Conservation (phyloP, 1,140 invertebrate species). For the Diachasmimorpha longicaudata region DNA sequence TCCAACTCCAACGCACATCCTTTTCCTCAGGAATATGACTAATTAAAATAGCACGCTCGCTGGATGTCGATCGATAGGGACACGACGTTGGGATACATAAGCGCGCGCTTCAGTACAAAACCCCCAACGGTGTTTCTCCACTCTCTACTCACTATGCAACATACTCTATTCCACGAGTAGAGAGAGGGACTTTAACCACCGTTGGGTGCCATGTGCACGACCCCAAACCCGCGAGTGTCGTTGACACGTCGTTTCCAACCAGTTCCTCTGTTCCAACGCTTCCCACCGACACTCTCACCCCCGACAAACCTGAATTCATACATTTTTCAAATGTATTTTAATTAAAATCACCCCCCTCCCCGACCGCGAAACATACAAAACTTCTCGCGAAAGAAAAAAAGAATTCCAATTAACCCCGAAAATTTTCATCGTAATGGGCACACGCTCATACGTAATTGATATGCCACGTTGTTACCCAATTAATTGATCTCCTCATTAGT, state of each 20-base stretch:
- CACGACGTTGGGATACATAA: conserved; percentile 10
- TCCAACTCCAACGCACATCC: not conserved
- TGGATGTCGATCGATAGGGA: conserved; percentile 25
- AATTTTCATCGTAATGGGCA: not conserved
- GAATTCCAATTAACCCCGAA: not conserved
- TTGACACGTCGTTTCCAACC: conserved; percentile 26
- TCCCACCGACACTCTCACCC: not conserved
- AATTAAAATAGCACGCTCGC: conserved; percentile 27
- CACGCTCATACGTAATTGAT: not conserved
- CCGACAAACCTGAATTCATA: not conserved
- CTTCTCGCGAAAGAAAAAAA: not conserved
- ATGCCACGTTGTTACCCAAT: not conserved
- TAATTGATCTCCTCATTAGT: not conserved
- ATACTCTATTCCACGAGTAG: conserved; percentile 9
- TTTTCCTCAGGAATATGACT: conserved; percentile 17
- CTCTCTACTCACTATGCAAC: not conserved
- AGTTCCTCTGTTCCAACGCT: conserved; percentile 21
- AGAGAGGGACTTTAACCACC: conserved; percentile 12
- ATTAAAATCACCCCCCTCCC: not conserved
- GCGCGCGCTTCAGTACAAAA: conserved; percentile 28
- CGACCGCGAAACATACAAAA: not conserved
- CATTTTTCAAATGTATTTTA: conserved; percentile 1
- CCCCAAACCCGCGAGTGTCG: conserved; percentile 27
- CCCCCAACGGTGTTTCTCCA: not conserved
- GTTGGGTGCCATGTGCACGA: conserved; percentile 29